Evolutionary conservation across 2,888 invertebrate species (phyloP), one percentile per base, ranked within the genome.

Genomic region (Caenorhabditis zanzibari): DNA sequence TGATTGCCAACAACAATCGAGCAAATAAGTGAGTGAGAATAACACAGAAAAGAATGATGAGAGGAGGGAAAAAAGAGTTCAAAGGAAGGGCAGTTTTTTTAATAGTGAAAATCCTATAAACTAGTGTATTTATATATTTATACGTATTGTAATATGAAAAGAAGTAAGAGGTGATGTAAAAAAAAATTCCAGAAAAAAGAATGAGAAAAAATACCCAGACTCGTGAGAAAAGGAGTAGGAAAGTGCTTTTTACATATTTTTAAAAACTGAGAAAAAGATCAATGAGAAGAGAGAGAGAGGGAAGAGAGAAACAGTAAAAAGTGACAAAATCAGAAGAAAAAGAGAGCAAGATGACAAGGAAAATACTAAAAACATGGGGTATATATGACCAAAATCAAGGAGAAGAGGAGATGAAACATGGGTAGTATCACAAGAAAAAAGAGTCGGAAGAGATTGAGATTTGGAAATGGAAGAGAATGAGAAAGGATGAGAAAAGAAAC

Each of bases 281-380:
- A 38, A 49, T 44, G 28, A 26, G 47, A 38, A 24, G 54, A n/a
- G 44, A 44, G 14, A 47, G 41, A 68, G 56, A 47, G 68, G 19
- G 9, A 47, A 59, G 49, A 35, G 10, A 38, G 19, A 58, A 61
- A 54, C 19, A 7, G n/a, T 32, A 35, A 32, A 24, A 49, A 24
- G 63, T 19, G 26, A 44, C 4, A 32, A 32, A 32, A 22, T 10
- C 0, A 44, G 47, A 35, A 49, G 12, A 7, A 49, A 61, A 47
- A 41, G 7, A 56, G 49, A 59, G 35, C 24, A 41, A 41, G 19
- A 32, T 6, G 1, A 19, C 22, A 47, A 32, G 59, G 9, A 26
- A 56, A 66, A 75, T 66, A 75, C 64, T 75, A 75, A n/a, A 75
- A 75, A 75, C 35, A 58, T 61, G 54, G 52, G 52, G 61, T 54